A percentile compares a stretch with the other conserved stretches of the same genome.
phyloP scores from a whole-genome alignment of 2,113 vertebrate genomes.

The Hassar affinis region DNA sequence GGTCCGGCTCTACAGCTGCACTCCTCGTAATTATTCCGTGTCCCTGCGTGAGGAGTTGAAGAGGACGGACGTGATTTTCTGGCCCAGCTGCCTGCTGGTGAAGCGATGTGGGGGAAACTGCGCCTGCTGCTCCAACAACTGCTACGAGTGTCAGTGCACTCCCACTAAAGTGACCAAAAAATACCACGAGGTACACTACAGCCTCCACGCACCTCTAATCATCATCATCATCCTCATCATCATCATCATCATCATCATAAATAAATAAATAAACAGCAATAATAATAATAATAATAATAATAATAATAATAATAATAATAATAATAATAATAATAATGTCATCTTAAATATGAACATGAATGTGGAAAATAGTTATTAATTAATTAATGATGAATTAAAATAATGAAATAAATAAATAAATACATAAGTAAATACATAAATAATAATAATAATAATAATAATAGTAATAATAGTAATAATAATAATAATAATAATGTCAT shows the following conservation, averaged over 20 bases:
- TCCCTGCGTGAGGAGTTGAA: constrained; percentile 90
- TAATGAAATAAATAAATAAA: no score
- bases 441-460: no score
- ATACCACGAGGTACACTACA: constrained; percentile 84
- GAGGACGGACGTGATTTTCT: constrained; percentile 93
- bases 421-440: no score
- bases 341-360: not conserved
- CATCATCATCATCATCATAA: no score
- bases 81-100: constrained; percentile 94
- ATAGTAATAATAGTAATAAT: no score
- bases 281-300: no score
- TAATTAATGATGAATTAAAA: no score
- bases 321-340: not conserved
- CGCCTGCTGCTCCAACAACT: constrained; percentile 88
- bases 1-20: constrained; percentile 90
- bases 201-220: not conserved
- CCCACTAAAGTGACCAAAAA: constrained; percentile 89
- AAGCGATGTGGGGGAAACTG: constrained; percentile 97
- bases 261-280: no score
- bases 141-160: constrained; percentile 89
- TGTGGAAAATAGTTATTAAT: not conserved
- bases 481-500: not conserved
- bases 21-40: constrained; percentile 92
- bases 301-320: no score
- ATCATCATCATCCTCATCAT: no score